A percentile compares a stretch with the other conserved stretches of the same genome.
Conservation (phyloP, 2,888 invertebrate genomes). For the Drosophila testacea region DNA sequence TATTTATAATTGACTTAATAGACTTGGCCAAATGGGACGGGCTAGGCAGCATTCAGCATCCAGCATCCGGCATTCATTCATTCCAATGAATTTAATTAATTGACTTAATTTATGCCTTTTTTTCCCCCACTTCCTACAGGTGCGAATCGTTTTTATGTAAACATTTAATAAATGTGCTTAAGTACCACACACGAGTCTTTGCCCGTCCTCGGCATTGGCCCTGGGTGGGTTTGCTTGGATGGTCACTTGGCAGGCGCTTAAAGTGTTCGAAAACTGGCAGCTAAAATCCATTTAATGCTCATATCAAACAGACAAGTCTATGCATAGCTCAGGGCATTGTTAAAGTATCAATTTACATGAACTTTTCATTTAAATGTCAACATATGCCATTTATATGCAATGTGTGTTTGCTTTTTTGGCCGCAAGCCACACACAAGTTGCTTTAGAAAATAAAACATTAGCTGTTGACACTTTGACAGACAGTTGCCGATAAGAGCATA, state of each 20-base stretch:
- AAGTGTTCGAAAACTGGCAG: constrained; percentile 21
- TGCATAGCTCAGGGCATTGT: constrained; percentile 38
- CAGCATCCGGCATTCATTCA: constrained; percentile 44
- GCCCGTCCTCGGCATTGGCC: constrained; percentile 1
- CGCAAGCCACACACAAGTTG: constrained; percentile 50
- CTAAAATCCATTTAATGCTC: constrained; percentile 36
- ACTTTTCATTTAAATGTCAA: constrained; percentile 51
- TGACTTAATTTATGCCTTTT: constrained; percentile 61
- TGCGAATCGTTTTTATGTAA: constrained; percentile 50
- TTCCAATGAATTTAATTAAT: constrained; percentile 74
- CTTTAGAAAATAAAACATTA: constrained; percentile 46
- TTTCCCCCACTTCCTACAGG: constrained; percentile 40
- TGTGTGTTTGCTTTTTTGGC: constrained; percentile 25
- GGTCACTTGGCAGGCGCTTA: constrained; percentile 25
- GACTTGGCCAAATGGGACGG: constrained; percentile 47
- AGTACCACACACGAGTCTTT: constrained; percentile 22
- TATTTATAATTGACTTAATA: constrained; percentile 77
- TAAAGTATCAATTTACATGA: constrained; percentile 66
- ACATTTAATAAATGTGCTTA: constrained; percentile 49
- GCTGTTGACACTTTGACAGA: constrained; percentile 64
- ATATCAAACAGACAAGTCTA: constrained; percentile 34
- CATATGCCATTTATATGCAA: constrained; percentile 51
- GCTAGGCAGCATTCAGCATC: constrained; percentile 32
- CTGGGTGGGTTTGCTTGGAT: constrained; percentile 13
- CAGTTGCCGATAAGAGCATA: constrained; percentile 45